Evolutionary conservation across 2,888 invertebrate genomes (phyloP), one percentile per base, ranked within the genome.

Genomic region (Xestoiulus laeticollis): DNA sequence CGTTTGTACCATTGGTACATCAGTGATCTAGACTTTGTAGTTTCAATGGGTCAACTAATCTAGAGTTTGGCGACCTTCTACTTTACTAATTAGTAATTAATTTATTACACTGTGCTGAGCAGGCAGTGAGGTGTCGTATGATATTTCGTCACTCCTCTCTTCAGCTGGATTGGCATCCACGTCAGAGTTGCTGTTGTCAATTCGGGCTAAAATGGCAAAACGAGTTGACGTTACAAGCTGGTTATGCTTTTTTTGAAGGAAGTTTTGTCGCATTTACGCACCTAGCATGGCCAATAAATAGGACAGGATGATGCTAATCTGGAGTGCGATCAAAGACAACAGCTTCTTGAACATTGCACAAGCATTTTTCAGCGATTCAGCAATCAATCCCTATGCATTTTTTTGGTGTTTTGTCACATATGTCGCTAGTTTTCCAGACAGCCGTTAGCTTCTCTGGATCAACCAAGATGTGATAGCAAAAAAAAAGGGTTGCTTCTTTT

Each of bases 31-130:
- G n/a, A n/a, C n/a, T n/a, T n/a, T n/a, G n/a, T n/a, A n/a, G n/a
- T n/a, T n/a, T n/a, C n/a, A n/a, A n/a, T n/a, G n/a, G n/a, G n/a
- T n/a, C n/a, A n/a, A n/a, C n/a, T n/a, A n/a, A n/a, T n/a, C n/a
- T n/a, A n/a, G n/a, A n/a, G n/a, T n/a, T n/a, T n/a, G n/a, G n/a
- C n/a, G n/a, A n/a, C n/a, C n/a, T n/a, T n/a, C n/a, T n/a, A n/a
- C n/a, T n/a, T n/a, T n/a, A n/a, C 22, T 12, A 59, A 44, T 22
- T 53, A 33, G 2, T 48, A 16, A 83, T 38, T 85, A 30, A 38
- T 92, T 91, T 91, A n/a, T n/a, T n/a, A 93, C 93, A 16, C 94
- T 93, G 91, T 94, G 94, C 88, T 93, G 92, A 1, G 93, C 93
- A 19, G 94, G 93, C 85, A 94, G 90, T 89, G 93, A 93, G 12